phyloP scores from a whole-genome alignment of 2,888 invertebrate genomes.

The Drosophila kuntzei region DNA sequence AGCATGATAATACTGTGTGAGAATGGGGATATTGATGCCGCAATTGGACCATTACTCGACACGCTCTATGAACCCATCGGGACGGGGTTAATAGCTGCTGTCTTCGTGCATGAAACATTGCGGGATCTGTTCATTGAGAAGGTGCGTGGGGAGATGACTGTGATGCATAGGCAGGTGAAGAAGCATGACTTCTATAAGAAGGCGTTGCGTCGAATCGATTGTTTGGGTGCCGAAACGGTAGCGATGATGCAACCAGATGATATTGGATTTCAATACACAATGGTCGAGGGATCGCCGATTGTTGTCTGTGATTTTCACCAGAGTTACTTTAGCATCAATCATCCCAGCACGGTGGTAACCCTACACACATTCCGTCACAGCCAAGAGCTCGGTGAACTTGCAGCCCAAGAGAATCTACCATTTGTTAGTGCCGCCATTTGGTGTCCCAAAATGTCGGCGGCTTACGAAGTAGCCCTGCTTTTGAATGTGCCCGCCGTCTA shows the following conservation, averaged over 20 bases:
- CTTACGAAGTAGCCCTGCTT: slow-evolving; percentile 56
- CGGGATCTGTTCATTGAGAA: slow-evolving; percentile 40
- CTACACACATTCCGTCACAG: slow-evolving; percentile 64
- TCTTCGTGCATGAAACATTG: slow-evolving; percentile 67
- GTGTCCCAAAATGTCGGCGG: slow-evolving; percentile 54
- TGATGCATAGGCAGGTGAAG: slow-evolving; percentile 49
- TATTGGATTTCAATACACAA: slow-evolving; percentile 44
- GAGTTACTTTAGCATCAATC: slow-evolving; percentile 47
- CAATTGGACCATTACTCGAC: slow-evolving; percentile 47
- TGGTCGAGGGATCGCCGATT: slow-evolving; percentile 58
- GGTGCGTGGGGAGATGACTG: slow-evolving; percentile 38
- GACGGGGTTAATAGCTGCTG: slow-evolving; percentile 26
- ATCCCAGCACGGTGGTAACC: slow-evolving; percentile 62
- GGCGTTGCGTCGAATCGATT: slow-evolving; percentile 40
- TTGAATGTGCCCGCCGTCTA: slow-evolving; percentile 34
- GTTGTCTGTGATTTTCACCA: slow-evolving; percentile 62
- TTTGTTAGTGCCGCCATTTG: slow-evolving; percentile 57
- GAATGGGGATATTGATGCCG: slow-evolving; percentile 37
- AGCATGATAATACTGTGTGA: slow-evolving; percentile 52
- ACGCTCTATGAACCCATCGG: slow-evolving; percentile 56
- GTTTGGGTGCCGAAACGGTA: slow-evolving; percentile 55
- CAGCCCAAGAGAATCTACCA: slow-evolving; percentile 34
- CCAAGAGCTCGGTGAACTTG: slow-evolving; percentile 39
- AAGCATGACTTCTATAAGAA: slow-evolving; percentile 32
- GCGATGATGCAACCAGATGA: slow-evolving; percentile 46